phyloP scores from a whole-genome alignment of 2,113 vertebrate species.

The Lycaon pictus region DNA sequence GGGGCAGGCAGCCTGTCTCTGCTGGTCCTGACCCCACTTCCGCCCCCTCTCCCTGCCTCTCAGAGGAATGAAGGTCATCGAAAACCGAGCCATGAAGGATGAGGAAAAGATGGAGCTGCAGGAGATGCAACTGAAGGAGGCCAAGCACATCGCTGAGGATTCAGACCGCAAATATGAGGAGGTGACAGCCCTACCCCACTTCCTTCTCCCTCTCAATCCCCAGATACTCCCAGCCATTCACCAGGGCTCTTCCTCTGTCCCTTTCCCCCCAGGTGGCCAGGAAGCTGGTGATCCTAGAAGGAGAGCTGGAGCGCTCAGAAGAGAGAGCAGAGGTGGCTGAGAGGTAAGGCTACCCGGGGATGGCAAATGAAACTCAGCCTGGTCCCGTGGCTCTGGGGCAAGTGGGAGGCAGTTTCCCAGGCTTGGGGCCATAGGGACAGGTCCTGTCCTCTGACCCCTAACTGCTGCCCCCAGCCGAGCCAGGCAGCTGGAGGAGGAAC shows the following conservation, averaged over 20 bases:
- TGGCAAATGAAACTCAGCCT: neutral
- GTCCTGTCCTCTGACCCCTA: conserved; percentile 71
- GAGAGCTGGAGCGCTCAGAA: conserved; percentile 97
- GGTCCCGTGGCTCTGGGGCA: neutral
- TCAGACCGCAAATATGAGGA: conserved; percentile 99
- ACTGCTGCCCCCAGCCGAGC: conserved; percentile 89
- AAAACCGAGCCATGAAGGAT: conserved; percentile 97
- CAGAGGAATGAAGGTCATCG: conserved; percentile 99
- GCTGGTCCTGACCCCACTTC: neutral
- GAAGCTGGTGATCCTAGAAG: conserved; percentile 98
- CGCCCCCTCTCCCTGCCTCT: conserved; percentile 21
- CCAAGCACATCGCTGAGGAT: conserved; percentile 99
- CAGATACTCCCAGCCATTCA: neutral
- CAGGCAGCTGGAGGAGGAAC: conserved; percentile 96
- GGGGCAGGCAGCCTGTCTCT: neutral
- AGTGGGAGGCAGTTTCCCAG: conserved; percentile 14
- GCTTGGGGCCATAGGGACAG: conserved; percentile 6
- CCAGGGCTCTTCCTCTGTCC: neutral
- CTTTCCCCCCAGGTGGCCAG: conserved; percentile 92
- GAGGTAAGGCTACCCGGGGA: conserved; percentile 89
- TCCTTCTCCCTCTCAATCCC: neutral
- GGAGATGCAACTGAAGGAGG: conserved; percentile 99
- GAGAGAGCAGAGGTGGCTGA: conserved; percentile 97
- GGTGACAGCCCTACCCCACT: conserved; percentile 84
- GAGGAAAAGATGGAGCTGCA: conserved; percentile 99